Percentiles rank a stretch among this genome's conserved stretches.
Evolutionary conservation across 1,140 invertebrate species (phyloP).

Genomic region (Pantala flavescens): DNA sequence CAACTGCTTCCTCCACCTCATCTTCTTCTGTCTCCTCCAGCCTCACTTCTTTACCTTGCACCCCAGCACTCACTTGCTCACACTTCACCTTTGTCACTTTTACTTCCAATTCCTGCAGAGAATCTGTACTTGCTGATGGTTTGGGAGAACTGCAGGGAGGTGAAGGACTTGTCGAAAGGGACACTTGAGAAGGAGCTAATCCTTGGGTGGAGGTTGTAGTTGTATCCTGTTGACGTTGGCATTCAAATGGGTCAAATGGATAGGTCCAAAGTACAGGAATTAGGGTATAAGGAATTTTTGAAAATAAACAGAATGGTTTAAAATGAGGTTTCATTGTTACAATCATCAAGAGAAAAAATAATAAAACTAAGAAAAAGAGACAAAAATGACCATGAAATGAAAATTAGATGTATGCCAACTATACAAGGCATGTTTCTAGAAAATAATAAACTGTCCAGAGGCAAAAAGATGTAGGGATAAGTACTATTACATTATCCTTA

Average conservation of each 20-base stretch:
- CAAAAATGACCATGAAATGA: not conserved
- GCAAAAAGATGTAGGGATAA: no score
- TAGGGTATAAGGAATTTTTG: not conserved
- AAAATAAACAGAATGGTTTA: not conserved
- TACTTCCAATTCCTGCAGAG: not conserved
- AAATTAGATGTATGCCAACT: no score
- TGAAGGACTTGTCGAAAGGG: not conserved
- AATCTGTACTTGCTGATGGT: not conserved
- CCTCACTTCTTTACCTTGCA: not conserved
- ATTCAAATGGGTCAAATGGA: not conserved
- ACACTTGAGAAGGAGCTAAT: not conserved
- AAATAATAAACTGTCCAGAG: no score
- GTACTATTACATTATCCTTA: no score
- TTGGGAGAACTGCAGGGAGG: not conserved
- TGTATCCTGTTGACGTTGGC: not conserved
- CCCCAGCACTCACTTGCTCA: not conserved
- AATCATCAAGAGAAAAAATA: not conserved
- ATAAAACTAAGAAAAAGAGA: not conserved
- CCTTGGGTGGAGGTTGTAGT: not conserved
- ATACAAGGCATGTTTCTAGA: no score
- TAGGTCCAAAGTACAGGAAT: not conserved
- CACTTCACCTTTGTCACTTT: not conserved
- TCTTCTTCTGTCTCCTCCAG: conserved; percentile 15
- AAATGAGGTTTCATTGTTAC: not conserved
- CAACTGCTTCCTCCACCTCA: not conserved